Evolutionary conservation across 2,113 vertebrate genomes (phyloP), one percentile per base, ranked within the genome.

Genomic region (Thalassoma bifasciatum): DNA sequence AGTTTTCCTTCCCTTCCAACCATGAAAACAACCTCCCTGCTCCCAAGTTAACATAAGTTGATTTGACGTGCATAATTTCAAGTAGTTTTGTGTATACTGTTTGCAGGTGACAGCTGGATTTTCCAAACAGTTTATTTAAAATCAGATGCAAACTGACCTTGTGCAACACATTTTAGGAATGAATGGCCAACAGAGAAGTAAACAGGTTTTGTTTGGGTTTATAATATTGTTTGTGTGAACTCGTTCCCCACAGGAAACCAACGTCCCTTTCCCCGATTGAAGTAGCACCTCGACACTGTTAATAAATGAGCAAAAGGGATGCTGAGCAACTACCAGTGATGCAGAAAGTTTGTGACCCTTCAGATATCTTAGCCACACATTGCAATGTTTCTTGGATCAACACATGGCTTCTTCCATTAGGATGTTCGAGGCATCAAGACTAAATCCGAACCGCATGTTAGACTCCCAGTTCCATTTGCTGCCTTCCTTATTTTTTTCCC

Each of bases 361-460:
- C 23, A 49, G 47, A 81, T 70, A 80, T 63, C 77, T 78, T 44
- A 77, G 58, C 37, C 47, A 69, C 72, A 51, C 72, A 64, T 59
- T 72, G 66, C 62, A 74, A 78, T 54, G 52, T 72, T 70, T 71
- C 53, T 75, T 54, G 59, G 56, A 70, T 75, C 69, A 8, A 70
- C 75, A 17, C 72, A 72, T 36, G 17, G 73, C 67, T 66, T 88
- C 69, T 82, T 53, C 71, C 72, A 67, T 79, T 73, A 67, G 70
- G 88, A 86, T 86, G 69, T 86, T 82, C 80, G 83, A 79, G 72
- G 82, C 78, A 75, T 75, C 24, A 10, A 82, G 54, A 71, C 67
- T 17, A 88, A 87, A 91, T 90, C 58, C 80, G 81, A 91, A 90
- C 86, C 82, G 75, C 67, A 84, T 90, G 87, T 86, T 14, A 11